Evolutionary conservation across 2,888 invertebrate species (phyloP), one percentile per base, ranked within the genome.

Genomic region (Chirona hameri): DNA sequence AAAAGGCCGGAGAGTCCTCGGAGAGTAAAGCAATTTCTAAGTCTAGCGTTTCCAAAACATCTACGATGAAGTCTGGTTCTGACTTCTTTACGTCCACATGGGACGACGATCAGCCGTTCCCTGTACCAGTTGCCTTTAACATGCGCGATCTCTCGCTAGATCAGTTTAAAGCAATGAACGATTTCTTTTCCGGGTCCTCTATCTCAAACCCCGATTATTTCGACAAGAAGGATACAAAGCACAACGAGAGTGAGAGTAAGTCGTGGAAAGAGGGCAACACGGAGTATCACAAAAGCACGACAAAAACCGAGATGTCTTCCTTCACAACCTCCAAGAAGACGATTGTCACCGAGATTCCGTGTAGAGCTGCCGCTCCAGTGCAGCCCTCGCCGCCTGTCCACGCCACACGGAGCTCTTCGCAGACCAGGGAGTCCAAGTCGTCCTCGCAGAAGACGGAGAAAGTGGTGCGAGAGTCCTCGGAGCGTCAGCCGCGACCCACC

Each of bases 251-350:
- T 5, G 31, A 72, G 31, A 29, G 31, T 18, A 29, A 15, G 31
- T 72, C 72, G 31, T 72, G 72, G 72, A 31, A 29, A 31, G 72
- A 65, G 65, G 65, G 65, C 9, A 65, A 65, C 27, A 65, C 65
- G 10, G 65, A 72, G 18, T 31, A 31, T 18, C 72, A 18, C 72
- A 72, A 18, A 27, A 27, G 29, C 31, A 72, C 18, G 18, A 72
- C 31, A 29, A 72, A 72, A 29, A 72, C 31, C 0, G 72, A 72
- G 15, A 72, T 21, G 31, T 18, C 72, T 18, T 31, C 31, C 31
- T 14, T 31, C 31, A 72, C 72, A 0, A 72, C 18, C 4, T 72
- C 72, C 18, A 14, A 27, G 72, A 31, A 72, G 31, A 72, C 31
- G 5, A 29, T 31, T 18, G 72, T 31, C 3, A 5, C 31, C 9